Base-by-base conservation (phyloP, 2,797 vertebrate species). In the Bucorvus abyssinicus region DNA sequence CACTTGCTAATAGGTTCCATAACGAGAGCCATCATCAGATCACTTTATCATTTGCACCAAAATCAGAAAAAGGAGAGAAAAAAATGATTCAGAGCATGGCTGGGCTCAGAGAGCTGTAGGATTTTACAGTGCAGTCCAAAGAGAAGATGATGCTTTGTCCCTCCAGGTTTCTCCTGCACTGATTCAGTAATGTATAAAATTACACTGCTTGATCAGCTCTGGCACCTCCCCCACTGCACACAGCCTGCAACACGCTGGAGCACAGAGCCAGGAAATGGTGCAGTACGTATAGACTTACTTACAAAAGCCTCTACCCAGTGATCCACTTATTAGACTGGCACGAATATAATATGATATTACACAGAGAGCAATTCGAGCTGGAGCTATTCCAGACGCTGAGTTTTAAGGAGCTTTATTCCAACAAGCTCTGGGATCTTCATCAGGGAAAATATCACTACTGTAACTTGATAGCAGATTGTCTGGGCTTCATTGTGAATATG, bases 1-100 rank as follows among this genome's bases (percentile, higher is more conserved):
- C 98, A 99, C 98, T 99, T 99, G 98, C 98, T 99, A 98, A 99
- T 99, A 98, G 98, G 98, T 98, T 99, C 98, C 98, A 99, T 99
- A 96, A 99, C 98, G 97, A 99, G 97, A 98, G 99, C 98, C 98
- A 99, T 99, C 96, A 96, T 97, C 97, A 97, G 98, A 98, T 98
- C 97, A 98, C 98, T 98, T 98, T 98, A 97, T 98, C 97, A 94
- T 98, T 97, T 98, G 95, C 98, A 95, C 97, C 98, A 97, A 97
- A 98, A 98, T 96, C 97, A 56, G 53, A 4, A 95, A 94, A 95
- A 95, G 90, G 94, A 94, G 97, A 92, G 82, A 52, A 79, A 89
- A 60, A 92, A 91, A 57, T 87, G 95, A 23, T 97, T 98, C 98
- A 97, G 97, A 98, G 98, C 98, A 98, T 98, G 97, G 97, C 97